Evolutionary conservation across 2,113 vertebrate species (phyloP).

Genomic region (Triplophysa siluroides): DNA sequence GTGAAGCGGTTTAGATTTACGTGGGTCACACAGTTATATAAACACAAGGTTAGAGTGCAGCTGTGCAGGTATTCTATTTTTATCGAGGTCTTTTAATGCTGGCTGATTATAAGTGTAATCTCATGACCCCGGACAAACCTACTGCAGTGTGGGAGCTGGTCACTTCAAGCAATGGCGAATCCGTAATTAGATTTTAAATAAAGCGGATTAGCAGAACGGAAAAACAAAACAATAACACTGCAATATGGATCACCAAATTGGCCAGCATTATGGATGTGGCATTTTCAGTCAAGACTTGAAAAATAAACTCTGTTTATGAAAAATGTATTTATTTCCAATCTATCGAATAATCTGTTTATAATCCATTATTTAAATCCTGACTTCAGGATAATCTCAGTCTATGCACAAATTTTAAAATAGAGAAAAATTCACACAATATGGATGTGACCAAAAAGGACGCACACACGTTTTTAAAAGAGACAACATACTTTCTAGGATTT

Average conservation of each 20-base stretch:
- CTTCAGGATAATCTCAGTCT: too few relatives aligned
- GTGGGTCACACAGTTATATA: slow-evolving; percentile 33
- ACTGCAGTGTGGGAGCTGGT: not conserved
- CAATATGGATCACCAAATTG: not conserved
- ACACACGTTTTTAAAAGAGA: too few relatives aligned
- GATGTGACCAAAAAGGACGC: too few relatives aligned
- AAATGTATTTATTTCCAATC: too few relatives aligned
- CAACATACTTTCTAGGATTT: too few relatives aligned
- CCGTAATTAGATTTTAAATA: not conserved
- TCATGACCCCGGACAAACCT: not conserved
- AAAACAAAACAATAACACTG: not conserved
- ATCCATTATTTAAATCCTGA: too few relatives aligned
- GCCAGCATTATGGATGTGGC: too few relatives aligned
- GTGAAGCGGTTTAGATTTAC: slow-evolving; percentile 38
- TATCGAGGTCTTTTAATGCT: not conserved
- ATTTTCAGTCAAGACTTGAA: too few relatives aligned
- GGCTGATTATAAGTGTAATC: slow-evolving; percentile 34
- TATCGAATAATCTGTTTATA: too few relatives aligned
- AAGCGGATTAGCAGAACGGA: not conserved
- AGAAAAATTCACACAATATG: too few relatives aligned
- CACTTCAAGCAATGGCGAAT: not conserved
- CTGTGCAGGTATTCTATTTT: slow-evolving; percentile 41
- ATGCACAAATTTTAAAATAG: too few relatives aligned
- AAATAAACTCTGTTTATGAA: too few relatives aligned
- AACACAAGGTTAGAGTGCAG: slow-evolving; percentile 26